Evolutionary conservation across 2,113 vertebrate species (phyloP), one percentile per base, ranked within the genome.

Genomic region (Podarcis raffonei): DNA sequence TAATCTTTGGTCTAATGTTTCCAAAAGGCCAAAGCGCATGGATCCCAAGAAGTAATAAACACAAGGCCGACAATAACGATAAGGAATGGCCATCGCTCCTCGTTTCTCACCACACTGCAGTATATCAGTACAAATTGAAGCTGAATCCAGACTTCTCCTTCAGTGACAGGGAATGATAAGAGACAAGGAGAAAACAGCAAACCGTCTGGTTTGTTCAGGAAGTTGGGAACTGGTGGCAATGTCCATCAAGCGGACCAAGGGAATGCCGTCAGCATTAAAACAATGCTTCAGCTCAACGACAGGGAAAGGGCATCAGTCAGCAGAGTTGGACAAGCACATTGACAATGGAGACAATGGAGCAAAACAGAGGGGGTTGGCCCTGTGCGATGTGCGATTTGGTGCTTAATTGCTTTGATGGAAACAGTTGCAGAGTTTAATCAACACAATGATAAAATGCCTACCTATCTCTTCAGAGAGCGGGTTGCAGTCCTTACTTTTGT

Each of bases 201-300:
- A 94, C 96, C 91, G 95, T 97, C 97, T 97, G 87, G 93, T 94
- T 95, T 97, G 95, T 85, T 93, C 96, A 97, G 97, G 97, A 98
- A 98, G 97, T 86, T 4, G 89, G 94, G 92, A 90, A 93, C 96
- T 92, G 91, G 93, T 57, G 92, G 96, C 81, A 96, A 95, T 93
- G 95, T 96, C 95, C 94, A 88, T 95, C 92, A 92, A 91, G 23
- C 88, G 95, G 94, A 92, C 95, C 93, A 93, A 93, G 94, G 90
- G 93, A 94, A 89, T 86, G 94, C 87, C 2, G 83, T 94, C 89
- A 81, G 93, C 90, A 86, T 88, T 37, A 88, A 92, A 97, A 96
- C 95, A 96, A 96, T 94, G 93, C 93, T 90, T 76, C 78, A 92
- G 87, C 90, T 90, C 89, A 20, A 75, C 94, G 90, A 89, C 0